Percentiles rank a stretch among this genome's conserved stretches.
Conservation (phyloP, 2,797 vertebrate species). For the Pangasius larnaudii region DNA sequence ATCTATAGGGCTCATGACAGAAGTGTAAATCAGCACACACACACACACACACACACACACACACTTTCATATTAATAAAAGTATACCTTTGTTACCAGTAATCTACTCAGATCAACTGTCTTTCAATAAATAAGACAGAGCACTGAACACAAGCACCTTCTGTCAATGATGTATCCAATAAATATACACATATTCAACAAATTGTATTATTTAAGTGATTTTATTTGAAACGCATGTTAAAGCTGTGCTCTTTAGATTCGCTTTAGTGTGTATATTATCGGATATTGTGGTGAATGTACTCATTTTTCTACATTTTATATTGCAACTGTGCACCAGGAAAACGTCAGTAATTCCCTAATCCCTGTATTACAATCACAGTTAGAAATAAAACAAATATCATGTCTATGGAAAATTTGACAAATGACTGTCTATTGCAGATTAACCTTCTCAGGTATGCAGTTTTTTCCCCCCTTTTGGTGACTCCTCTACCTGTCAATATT, state of each 20-base stretch:
- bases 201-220: neutral
- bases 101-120: constrained; percentile 1
- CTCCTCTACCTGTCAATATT: neutral
- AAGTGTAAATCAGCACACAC: neutral
- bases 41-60: constrained; percentile 11
- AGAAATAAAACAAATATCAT: neutral
- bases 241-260: neutral
- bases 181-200: neutral
- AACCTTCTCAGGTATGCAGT: neutral
- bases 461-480: neutral
- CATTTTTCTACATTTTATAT: neutral
- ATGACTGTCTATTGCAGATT: neutral
- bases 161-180: neutral
- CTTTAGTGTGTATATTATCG: neutral
- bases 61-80: neutral
- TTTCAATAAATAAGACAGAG: neutral
- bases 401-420: neutral
- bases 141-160: neutral
- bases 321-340: neutral
- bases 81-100: neutral
- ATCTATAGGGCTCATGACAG: neutral
- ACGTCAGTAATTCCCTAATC: neutral
- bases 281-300: neutral
- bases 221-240: neutral
- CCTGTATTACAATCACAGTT: neutral